phyloP scores from a whole-genome alignment of 2,888 invertebrate genomes.

The Trissoscelio sp. region DNA sequence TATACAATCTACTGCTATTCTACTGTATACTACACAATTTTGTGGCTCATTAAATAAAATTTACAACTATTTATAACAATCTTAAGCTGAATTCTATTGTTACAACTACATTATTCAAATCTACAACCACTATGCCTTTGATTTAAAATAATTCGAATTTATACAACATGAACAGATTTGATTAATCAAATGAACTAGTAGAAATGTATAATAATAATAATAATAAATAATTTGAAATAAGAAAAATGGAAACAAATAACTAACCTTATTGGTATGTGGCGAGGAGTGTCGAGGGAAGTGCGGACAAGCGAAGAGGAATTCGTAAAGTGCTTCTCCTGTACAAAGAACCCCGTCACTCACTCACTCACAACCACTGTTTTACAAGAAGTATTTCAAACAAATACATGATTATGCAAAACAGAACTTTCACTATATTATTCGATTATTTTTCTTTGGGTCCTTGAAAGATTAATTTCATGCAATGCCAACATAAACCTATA shows the following conservation, averaged over 20 bases:
- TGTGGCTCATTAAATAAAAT: too few species aligned
- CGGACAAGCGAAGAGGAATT: constrained; percentile 81
- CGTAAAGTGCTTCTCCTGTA: constrained; percentile 83
- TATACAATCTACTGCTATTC: too few species aligned
- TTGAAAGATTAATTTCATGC: too few species aligned
- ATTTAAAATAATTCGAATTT: background rate
- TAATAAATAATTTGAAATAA: constrained; percentile 14
- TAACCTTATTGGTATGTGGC: constrained; percentile 82
- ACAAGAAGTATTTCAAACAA: constrained; percentile 5
- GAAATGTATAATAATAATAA: too few species aligned
- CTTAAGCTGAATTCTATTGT: background rate
- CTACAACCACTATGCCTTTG: too few species aligned
- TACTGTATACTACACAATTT: background rate
- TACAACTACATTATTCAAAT: too few species aligned
- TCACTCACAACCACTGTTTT: constrained; percentile 79
- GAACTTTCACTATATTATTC: constrained; percentile 9
- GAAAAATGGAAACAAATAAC: constrained; percentile 73
- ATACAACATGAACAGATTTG: too few species aligned
- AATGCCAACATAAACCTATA: too few species aligned
- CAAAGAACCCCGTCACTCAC: constrained; percentile 83
- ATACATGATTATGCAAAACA: constrained; percentile 46
- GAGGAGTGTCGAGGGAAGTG: constrained; percentile 82
- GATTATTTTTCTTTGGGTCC: background rate
- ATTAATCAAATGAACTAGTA: too few species aligned
- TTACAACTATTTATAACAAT: background rate